Conservation (phyloP, 2,113 vertebrate species). For the Raja brachyura region DNA sequence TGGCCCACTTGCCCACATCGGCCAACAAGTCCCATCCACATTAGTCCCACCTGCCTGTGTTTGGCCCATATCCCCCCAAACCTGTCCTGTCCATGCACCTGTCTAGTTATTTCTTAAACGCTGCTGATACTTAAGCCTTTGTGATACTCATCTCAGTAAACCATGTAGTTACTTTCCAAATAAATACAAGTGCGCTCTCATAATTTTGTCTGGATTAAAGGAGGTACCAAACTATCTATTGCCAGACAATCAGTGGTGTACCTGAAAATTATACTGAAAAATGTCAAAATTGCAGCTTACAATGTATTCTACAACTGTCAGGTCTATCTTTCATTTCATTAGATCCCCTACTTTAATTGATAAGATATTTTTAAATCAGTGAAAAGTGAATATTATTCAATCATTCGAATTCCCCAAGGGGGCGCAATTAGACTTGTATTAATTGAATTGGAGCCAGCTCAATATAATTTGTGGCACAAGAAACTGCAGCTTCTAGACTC, state of each 20-base stretch:
- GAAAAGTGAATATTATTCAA: background rate
- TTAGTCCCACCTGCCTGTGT: too few relatives aligned
- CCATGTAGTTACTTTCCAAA: background rate
- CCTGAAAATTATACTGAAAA: background rate
- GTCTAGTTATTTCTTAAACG: too few relatives aligned
- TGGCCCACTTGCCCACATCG: too few relatives aligned
- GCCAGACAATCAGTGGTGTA: too few relatives aligned
- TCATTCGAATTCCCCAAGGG: conserved; percentile 6
- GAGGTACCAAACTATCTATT: too few relatives aligned
- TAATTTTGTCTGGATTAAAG: too few relatives aligned
- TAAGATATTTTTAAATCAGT: background rate
- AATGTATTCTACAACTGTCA: background rate
- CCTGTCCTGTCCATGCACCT: too few relatives aligned
- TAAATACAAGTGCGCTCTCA: too few relatives aligned
- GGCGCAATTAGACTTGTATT: conserved; percentile 31
- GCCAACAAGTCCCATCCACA: too few relatives aligned
- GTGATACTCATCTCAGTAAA: background rate
- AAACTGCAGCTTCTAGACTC: too few relatives aligned
- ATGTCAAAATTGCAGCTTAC: background rate
- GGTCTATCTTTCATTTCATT: background rate
- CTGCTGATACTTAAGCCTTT: background rate
- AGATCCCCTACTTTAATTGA: background rate
- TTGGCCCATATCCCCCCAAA: too few relatives aligned
- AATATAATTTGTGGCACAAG: background rate
- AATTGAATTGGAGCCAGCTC: background rate